A percentile compares a stretch with the other conserved stretches of the same genome.
Evolutionary conservation across 2,113 vertebrate genomes (phyloP).

Genomic region (Oryzias melastigma): DNA sequence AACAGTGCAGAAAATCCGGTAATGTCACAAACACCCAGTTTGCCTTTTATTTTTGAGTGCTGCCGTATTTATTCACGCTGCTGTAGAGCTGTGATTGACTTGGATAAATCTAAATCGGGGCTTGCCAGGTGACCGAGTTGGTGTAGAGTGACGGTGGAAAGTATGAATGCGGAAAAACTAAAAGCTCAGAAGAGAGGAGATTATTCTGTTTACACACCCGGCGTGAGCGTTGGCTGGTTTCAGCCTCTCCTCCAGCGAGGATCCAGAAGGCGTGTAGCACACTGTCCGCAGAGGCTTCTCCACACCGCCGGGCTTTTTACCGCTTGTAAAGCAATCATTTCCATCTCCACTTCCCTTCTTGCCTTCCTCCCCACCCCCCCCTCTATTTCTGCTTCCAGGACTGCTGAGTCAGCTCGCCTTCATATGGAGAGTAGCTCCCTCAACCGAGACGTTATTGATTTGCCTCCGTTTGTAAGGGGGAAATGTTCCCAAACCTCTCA

Average conservation of each 20-base stretch:
- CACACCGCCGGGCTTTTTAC: conserved; percentile 53
- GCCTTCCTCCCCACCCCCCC: conserved; percentile 4
- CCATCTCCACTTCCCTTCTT: conserved; percentile 34
- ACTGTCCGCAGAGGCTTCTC: conserved; percentile 56
- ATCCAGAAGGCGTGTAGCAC: conserved; percentile 42
- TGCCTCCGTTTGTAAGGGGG: conserved; percentile 69
- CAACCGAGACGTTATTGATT: conserved; percentile 75
- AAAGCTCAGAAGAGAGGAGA: conserved; percentile 15
- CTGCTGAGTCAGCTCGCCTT: conserved; percentile 72
- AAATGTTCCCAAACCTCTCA: conserved; percentile 71
- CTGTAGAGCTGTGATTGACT: conserved; percentile 36
- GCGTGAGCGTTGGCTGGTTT: conserved; percentile 2
- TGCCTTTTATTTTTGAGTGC: neutral
- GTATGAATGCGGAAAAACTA: conserved; percentile 13
- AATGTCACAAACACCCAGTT: neutral
- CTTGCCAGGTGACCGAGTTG: conserved; percentile 17
- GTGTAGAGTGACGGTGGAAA: conserved; percentile 26
- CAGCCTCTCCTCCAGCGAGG: conserved; percentile 31
- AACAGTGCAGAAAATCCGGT: too few relatives aligned
- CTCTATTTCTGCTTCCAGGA: conserved; percentile 26
- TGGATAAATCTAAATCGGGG: conserved; percentile 43
- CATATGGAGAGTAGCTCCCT: conserved; percentile 66
- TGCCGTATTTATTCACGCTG: neutral
- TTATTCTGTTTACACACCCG: conserved; percentile 39
- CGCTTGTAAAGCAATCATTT: conserved; percentile 74